phyloP scores from a whole-genome alignment of 1,140 invertebrate species.

The Leptinotarsa lineolata region DNA sequence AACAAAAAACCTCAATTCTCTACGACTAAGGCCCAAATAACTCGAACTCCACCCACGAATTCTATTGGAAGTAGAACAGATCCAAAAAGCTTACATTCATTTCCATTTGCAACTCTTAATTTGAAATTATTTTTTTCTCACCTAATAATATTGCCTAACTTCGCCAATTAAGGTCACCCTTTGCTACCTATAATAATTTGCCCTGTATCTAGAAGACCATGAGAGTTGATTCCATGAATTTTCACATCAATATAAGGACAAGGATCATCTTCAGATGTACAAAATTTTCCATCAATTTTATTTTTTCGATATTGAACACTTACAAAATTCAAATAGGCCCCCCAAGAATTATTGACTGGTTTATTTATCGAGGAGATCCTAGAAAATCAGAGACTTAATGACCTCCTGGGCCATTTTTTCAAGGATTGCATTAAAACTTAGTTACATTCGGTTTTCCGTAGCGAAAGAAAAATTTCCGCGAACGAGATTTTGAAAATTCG shows the following conservation, averaged over 20 bases:
- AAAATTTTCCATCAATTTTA: constrained; percentile 8
- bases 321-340: constrained; percentile 13
- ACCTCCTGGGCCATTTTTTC: constrained; percentile 8
- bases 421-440: not conserved
- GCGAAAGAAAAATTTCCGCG: constrained; percentile 4
- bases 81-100: not conserved
- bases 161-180: constrained; percentile 1
- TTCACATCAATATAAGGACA: constrained; percentile 19
- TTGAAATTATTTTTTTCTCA: constrained; percentile 1
- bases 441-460: constrained; percentile 11
- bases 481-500: not conserved
- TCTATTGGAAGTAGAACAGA: constrained; percentile 18
- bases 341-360: constrained; percentile 11
- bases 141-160: not conserved
- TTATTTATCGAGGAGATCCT: not conserved
- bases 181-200: constrained; percentile 9
- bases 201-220: constrained; percentile 22
- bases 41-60: not conserved
- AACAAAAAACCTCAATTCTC: constrained; percentile 21
- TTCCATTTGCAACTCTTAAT: not conserved
- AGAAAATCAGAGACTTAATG: not conserved
- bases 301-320: not conserved
- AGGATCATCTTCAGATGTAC: constrained; percentile 5
- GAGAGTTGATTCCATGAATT: constrained; percentile 13
- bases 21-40: constrained; percentile 24